Conservation (phyloP, 2,888 invertebrate species). For the Epirrhoe tristata region DNA sequence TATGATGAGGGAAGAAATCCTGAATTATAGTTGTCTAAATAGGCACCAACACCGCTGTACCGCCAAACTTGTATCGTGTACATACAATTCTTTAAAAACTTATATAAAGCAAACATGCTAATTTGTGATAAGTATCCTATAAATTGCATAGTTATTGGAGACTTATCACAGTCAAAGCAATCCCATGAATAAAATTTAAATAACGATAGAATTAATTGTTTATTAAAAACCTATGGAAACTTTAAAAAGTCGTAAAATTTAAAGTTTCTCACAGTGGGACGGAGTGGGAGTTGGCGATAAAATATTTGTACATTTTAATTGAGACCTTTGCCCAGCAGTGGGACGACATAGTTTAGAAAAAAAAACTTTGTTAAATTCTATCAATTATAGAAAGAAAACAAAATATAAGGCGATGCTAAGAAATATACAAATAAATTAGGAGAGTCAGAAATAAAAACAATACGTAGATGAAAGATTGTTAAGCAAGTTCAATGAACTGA, state of each 20-base stretch:
- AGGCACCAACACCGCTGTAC: too few relatives aligned
- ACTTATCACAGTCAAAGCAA: conserved; percentile 4
- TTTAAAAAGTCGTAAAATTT: conserved; percentile 19
- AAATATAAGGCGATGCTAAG: not conserved
- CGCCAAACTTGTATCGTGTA: not conserved
- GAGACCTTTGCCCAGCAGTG: too few relatives aligned
- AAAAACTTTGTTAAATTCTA: conserved; percentile 20
- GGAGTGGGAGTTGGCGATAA: conserved; percentile 33
- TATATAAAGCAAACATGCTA: not conserved
- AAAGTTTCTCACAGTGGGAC: conserved; percentile 25
- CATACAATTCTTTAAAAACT: not conserved
- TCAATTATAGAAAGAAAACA: conserved; percentile 1
- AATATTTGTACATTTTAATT: conserved; percentile 30
- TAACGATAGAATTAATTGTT: conserved; percentile 21
- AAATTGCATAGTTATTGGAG: not conserved
- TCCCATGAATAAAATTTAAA: conserved; percentile 23
- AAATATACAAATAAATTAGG: conserved; percentile 10
- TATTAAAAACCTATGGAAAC: conserved; percentile 8
- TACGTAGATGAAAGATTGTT: conserved; percentile 13
- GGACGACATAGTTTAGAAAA: too few relatives aligned
- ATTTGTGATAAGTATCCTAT: too few relatives aligned
- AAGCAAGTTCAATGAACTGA: conserved; percentile 40
- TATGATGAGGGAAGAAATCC: too few relatives aligned
- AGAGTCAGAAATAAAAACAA: conserved; percentile 6
- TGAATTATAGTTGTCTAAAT: too few relatives aligned